A percentile compares a stretch with the other conserved stretches of the same genome.
These are phyloP conservation scores for Tenualosa ilisha DNA, from an alignment of 2,797 vertebrate species.

Conservation along the genomic window DNA sequence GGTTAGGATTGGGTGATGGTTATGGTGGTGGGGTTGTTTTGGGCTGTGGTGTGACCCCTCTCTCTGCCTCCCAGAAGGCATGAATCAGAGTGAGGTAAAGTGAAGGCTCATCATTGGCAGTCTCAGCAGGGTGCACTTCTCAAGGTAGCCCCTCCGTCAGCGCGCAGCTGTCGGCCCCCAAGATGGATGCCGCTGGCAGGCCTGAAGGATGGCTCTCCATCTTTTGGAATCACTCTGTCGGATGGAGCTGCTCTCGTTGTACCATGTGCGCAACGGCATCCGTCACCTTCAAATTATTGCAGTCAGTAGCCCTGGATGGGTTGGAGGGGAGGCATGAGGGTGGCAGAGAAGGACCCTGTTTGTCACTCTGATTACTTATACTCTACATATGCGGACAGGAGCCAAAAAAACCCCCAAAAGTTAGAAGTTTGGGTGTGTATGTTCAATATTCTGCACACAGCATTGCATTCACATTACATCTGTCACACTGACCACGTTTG, in stretches of 20 bases:
- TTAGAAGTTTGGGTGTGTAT: background rate
- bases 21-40: background rate
- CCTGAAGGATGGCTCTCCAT: slow-evolving; percentile 57
- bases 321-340: background rate
- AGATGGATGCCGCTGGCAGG: slow-evolving; percentile 63
- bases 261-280: background rate
- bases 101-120: slow-evolving; percentile 69
- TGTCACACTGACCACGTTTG: background rate
- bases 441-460: background rate
- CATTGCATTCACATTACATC: background rate
- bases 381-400: background rate
- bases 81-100: slow-evolving; percentile 65
- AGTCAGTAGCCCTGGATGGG: background rate
- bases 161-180: slow-evolving; percentile 56
- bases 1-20: background rate
- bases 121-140: slow-evolving; percentile 63
- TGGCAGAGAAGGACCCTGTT: background rate
- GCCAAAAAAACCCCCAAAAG: background rate
- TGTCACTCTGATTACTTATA: background rate
- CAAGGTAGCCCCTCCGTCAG: slow-evolving; percentile 63
- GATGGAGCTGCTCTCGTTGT: background rate
- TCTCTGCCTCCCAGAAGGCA: slow-evolving; percentile 40
- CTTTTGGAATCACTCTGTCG: slow-evolving; percentile 21
- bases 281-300: slow-evolving; percentile 21
- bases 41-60: background rate